phyloP scores from a whole-genome alignment of 2,888 invertebrate species.

The Oxyscelio sp. region DNA sequence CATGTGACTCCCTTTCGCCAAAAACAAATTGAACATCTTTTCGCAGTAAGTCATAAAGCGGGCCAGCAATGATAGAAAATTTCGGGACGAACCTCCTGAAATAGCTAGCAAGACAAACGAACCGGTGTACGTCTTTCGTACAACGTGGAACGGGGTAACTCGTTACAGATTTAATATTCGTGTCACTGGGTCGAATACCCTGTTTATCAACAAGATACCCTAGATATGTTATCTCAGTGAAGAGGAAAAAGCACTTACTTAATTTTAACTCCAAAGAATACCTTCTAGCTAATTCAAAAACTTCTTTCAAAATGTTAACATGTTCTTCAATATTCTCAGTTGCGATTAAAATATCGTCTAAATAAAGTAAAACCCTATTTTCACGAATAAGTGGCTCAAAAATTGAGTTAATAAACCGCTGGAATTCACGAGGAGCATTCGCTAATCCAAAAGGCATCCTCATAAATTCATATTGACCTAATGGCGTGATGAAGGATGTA shows the following conservation, averaged over 20 bases:
- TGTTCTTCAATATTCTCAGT: background rate
- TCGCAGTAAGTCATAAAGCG: background rate
- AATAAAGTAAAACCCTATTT: background rate
- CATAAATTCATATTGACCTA: background rate
- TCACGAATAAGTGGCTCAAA: background rate
- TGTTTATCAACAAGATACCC: constrained; percentile 2
- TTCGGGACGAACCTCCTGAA: background rate
- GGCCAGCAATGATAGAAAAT: background rate
- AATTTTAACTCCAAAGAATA: background rate
- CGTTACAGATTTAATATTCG: background rate
- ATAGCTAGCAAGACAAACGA: background rate
- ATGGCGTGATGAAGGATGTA: constrained; percentile 4
- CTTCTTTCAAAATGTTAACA: background rate
- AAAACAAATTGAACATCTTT: background rate
- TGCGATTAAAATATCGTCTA: background rate
- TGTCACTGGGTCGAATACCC: background rate
- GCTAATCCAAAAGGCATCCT: constrained; percentile 7
- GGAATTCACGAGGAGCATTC: constrained; percentile 2
- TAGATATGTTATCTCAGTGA: constrained; percentile 1
- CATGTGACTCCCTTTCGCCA: background rate
- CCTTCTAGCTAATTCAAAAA: background rate
- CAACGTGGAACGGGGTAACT: background rate
- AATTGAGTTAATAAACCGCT: background rate
- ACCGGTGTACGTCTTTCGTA: background rate
- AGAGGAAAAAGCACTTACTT: background rate